Base-by-base conservation (phyloP, 2,888 invertebrate genomes). In the Cosmia trapezina region DNA sequence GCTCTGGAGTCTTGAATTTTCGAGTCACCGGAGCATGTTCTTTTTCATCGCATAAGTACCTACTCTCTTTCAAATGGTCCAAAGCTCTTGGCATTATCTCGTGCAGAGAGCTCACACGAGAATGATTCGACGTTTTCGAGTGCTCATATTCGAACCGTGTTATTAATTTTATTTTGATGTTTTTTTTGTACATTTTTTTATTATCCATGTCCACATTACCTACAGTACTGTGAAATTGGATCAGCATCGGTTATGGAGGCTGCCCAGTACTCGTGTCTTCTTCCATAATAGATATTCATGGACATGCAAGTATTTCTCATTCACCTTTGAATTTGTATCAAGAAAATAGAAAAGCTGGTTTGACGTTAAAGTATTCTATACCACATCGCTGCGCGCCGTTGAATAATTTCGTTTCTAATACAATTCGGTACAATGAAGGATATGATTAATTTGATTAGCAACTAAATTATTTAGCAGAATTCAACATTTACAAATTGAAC, bases 381-480 rank as follows among this genome's bases (percentile, higher is more conserved):
- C 33, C 41, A n/a, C n/a, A n/a, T n/a, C n/a, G n/a, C n/a, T n/a
- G n/a, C n/a, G 22, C 57, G 57, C 28, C 3, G n/a, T 51, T 63
- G 41, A 79, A 76, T 76, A 59, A 59, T 59, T 63, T 63, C 63
- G 41, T n/a, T 33, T 22, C 5, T 12, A 45, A 59, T 41, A 72
- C 51, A 71, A 53, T 28, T 57, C 28, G 7, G 45, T 51, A 47
- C 51, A 51, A 19, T 8, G 33, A 22, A 19, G 22, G 19, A 45
- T 57, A 53, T 71, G 62, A 78, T 61, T 70, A 78, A 78, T 71
- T 76, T 62, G 12, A 78, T 78, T 59, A 78, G 45, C 73, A 59
- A 22, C 12, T 47, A 17, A 47, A 63, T 63, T 63, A 71, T 79
- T 59, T 47, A 71, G 19, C 45, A 62, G 51, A 41, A 59, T 71